Evolutionary conservation across 30 jellyfish, hydroid and myxozoan species (phyloP).

Genomic region (Chrysaora quinquecirrha): DNA sequence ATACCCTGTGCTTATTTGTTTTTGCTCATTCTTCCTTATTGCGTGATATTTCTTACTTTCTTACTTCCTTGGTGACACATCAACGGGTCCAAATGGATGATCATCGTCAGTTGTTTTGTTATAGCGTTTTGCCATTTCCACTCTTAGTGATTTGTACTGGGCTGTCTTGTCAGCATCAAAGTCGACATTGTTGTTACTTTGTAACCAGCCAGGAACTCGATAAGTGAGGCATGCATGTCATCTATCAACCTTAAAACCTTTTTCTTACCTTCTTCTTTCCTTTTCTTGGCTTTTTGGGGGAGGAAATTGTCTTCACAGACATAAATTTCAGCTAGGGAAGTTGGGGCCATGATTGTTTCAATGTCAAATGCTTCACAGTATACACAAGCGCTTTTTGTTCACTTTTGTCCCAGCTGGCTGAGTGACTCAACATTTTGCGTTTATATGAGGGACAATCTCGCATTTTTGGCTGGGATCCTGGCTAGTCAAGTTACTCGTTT

Average conservation of each 20-base stretch:
- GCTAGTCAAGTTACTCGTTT: not conserved
- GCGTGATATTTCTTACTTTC: slow-evolving; percentile 4
- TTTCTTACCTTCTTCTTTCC: not conserved
- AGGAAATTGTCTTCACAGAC: no score
- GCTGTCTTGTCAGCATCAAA: not conserved
- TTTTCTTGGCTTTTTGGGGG: not conserved
- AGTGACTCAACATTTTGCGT: not conserved
- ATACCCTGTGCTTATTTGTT: slow-evolving; percentile 34
- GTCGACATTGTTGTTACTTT: not conserved
- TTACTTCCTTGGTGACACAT: slow-evolving; percentile 22
- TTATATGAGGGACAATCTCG: not conserved
- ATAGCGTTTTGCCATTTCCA: not conserved
- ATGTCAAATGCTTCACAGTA: not conserved
- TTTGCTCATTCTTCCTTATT: slow-evolving; percentile 7
- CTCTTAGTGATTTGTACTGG: not conserved
- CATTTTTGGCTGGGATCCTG: slow-evolving; percentile 30
- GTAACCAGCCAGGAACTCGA: not conserved
- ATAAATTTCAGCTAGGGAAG: not conserved
- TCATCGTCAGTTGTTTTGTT: not conserved
- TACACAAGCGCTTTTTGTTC: not conserved
- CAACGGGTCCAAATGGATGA: not conserved
- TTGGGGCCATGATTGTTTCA: slow-evolving; percentile 5
- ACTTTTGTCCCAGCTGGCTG: slow-evolving; percentile 10
- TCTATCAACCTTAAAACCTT: not conserved
- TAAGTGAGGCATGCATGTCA: not conserved